Evolutionary conservation across 2,888 invertebrate genomes (phyloP), one percentile per base, ranked within the genome.

Genomic region (Pomacea canaliculata): DNA sequence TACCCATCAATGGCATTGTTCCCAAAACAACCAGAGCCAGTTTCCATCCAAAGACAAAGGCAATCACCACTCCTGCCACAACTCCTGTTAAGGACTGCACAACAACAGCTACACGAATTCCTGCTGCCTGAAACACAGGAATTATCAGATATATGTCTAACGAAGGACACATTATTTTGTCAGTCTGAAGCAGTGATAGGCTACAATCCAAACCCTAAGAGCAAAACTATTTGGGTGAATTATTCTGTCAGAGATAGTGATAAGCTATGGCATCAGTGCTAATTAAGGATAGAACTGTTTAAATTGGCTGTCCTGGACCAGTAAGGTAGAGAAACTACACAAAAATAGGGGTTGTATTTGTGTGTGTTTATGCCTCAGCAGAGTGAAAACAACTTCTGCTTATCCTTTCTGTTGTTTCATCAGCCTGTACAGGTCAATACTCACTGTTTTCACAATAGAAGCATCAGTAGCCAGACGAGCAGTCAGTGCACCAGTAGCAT

Each of bases 31-130:
- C 88, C 48, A 92, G 83, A 1, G 92, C 91, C 83, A 92, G 87
- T 78, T 91, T 88, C 92, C 92, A 92, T 56, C 91, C 91, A 84
- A 89, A 92, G 71, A 89, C 84, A 83, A 92, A 91, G 19, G 91
- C 91, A 78, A 92, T 91, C 19, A 84, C 83, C n/a, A 92, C 81
- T 48, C 91, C 92, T 7, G 89, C 89, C 10, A 82, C 82, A 72
- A 92, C 76, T 18, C 90, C 88, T 12, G 90, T 86, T 16, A 89
- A 37, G 0, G 91, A 86, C 76, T 89, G 87, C 73, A 91, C 82
- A 13, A 91, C 85, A 7, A 88, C 88, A 7, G 90, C 91, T 13
- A 92, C 85, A 46, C 91, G 87, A 62, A 89, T 86, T 66, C 91
- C 91, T 12, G 92, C 89, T 4, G 91, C 91, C 91, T 91, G 76